Evolutionary conservation across 2,113 vertebrate genomes (phyloP).

Genomic region (Lutjanus erythropterus): DNA sequence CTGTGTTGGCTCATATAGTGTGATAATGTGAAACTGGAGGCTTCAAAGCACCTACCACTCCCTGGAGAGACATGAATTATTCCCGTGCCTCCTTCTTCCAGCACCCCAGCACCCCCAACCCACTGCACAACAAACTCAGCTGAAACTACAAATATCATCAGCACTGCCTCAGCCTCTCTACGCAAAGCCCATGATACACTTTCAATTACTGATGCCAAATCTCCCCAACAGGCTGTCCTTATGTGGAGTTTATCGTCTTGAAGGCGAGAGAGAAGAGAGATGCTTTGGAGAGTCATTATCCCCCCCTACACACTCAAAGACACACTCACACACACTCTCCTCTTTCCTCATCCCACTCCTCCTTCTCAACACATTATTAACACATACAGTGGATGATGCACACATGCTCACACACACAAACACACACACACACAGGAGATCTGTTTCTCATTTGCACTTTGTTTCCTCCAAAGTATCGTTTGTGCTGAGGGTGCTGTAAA

Average conservation of each 20-base stretch:
- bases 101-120: neutral
- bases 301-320: constrained; percentile 44
- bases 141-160: constrained; percentile 67
- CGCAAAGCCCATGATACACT: constrained; percentile 59
- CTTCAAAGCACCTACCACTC: constrained; percentile 69
- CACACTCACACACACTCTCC: constrained; percentile 19
- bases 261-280: constrained; percentile 61
- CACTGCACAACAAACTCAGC: constrained; percentile 60
- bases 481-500: constrained; percentile 72
- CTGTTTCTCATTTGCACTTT: constrained; percentile 59
- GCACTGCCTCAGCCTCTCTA: constrained; percentile 41
- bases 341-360: constrained; percentile 34
- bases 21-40: constrained; percentile 62
- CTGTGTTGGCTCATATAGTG: constrained; percentile 33
- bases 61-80: constrained; percentile 76
- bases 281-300: constrained; percentile 66
- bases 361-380: constrained; percentile 42
- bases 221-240: constrained; percentile 66
- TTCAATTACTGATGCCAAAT: constrained; percentile 72
- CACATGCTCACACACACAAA: neutral
- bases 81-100: constrained; percentile 55
- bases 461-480: constrained; percentile 65
- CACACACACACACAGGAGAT: constrained; percentile 17
- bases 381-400: constrained; percentile 34
- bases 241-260: constrained; percentile 68